Evolutionary conservation across 30 jellyfish, hydroid and myxozoan species (phyloP).

Genomic region (Sanderia malayensis): DNA sequence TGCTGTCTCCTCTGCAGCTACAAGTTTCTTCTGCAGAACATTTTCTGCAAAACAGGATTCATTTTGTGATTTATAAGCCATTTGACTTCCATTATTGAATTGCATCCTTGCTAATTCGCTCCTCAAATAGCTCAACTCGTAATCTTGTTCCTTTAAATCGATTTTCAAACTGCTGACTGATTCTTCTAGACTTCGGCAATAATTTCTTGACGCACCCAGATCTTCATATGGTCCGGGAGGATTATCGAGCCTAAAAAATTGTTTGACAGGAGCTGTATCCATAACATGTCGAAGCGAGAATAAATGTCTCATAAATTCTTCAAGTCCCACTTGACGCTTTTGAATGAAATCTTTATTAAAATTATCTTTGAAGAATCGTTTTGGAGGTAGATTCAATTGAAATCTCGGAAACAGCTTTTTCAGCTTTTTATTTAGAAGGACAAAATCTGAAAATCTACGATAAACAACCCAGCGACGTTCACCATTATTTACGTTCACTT

Average conservation of each 20-base stretch:
- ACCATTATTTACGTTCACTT: conserved; percentile 72
- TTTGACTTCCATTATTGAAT: conserved; percentile 10
- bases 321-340: conserved; percentile 71
- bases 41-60: conserved; percentile 47
- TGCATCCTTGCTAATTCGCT: conserved; percentile 53
- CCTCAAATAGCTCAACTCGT: conserved; percentile 62
- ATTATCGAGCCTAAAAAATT: conserved; percentile 77
- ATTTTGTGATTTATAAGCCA: conserved; percentile 11
- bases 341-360: conserved; percentile 50
- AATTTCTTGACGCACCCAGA: conserved; percentile 48
- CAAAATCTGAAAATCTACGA: conserved; percentile 90
- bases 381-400: conserved; percentile 81
- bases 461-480: conserved; percentile 73
- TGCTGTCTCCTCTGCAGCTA: conserved; percentile 61
- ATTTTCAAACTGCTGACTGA: conserved; percentile 23
- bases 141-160: conserved; percentile 62
- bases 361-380: conserved; percentile 68
- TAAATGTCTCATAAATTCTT: conserved; percentile 59
- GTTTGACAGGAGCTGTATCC: conserved; percentile 43
- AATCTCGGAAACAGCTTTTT: conserved; percentile 59
- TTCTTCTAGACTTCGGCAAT: conserved; percentile 53
- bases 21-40: conserved; percentile 58
- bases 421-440: conserved; percentile 62
- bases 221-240: conserved; percentile 91
- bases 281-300: conserved; percentile 50